Percentiles rank a stretch among this genome's conserved stretches.
Conservation (phyloP, 2,888 invertebrate genomes). For the Stomorhina lunata region DNA sequence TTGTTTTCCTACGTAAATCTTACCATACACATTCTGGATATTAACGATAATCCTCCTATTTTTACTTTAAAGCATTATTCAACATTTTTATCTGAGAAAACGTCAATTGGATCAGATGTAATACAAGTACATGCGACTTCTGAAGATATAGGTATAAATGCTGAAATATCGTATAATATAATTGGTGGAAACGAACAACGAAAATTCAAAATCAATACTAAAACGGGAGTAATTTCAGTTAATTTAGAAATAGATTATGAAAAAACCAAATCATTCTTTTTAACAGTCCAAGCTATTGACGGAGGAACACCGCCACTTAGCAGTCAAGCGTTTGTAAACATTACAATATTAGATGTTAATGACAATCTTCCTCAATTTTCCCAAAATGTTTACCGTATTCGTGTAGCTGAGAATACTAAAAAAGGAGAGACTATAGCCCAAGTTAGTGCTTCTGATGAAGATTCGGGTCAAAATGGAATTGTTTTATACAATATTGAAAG, state of each 20-base stretch:
- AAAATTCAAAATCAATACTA: slow-evolving; percentile 88
- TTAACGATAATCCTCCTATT: slow-evolving; percentile 97
- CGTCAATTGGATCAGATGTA: slow-evolving; percentile 89
- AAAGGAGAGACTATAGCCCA: slow-evolving; percentile 87
- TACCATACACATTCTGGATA: slow-evolving; percentile 92
- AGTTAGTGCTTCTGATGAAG: slow-evolving; percentile 91
- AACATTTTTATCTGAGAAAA: slow-evolving; percentile 88
- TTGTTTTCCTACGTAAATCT: slow-evolving; percentile 85
- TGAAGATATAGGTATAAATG: slow-evolving; percentile 95
- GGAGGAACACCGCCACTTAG: slow-evolving; percentile 93
- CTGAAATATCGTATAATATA: slow-evolving; percentile 93
- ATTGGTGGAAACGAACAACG: slow-evolving; percentile 93
- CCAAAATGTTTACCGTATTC: slow-evolving; percentile 87
- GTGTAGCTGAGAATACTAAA: slow-evolving; percentile 89
- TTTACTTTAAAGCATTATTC: slow-evolving; percentile 91
- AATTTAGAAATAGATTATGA: slow-evolving; percentile 93
- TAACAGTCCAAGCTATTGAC: slow-evolving; percentile 94
- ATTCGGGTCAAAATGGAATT: slow-evolving; percentile 89
- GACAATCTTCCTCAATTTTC: slow-evolving; percentile 92
- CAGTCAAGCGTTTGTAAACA: slow-evolving; percentile 92
- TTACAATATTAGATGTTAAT: slow-evolving; percentile 91
- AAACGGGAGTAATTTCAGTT: slow-evolving; percentile 87
- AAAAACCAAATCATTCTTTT: slow-evolving; percentile 89
- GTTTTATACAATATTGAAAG: slow-evolving; percentile 89
- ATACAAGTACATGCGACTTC: slow-evolving; percentile 93